Conservation (phyloP, 2,888 invertebrate species). For the Ophion costatus region DNA sequence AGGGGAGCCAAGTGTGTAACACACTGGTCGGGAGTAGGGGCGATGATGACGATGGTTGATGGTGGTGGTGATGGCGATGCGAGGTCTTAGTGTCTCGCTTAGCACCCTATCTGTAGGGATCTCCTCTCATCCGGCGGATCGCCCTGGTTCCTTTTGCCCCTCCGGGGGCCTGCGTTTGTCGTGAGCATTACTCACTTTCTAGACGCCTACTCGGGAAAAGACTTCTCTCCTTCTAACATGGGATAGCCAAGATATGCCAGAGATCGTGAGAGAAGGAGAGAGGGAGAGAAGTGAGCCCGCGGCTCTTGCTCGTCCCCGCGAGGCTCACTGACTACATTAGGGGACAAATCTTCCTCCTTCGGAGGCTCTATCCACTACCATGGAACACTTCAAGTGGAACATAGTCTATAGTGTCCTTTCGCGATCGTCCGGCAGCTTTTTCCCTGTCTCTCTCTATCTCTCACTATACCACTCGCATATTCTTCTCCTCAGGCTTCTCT, state of each 20-base stretch:
- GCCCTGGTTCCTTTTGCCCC: constrained; percentile 63
- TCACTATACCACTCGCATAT: background rate
- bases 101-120: constrained; percentile 83
- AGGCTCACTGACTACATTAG: constrained; percentile 82
- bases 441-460: background rate
- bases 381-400: constrained; percentile 40
- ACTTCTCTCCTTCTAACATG: constrained; percentile 66
- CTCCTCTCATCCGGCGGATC: constrained; percentile 72
- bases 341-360: constrained; percentile 81
- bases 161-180: constrained; percentile 82
- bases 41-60: constrained; percentile 50
- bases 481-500: constrained; percentile 9
- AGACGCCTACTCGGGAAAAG: constrained; percentile 78
- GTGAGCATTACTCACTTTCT: constrained; percentile 83
- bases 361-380: constrained; percentile 56
- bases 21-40: constrained; percentile 15
- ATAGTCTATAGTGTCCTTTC: constrained; percentile 34
- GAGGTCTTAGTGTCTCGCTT: constrained; percentile 82
- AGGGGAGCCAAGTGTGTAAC: constrained; percentile 52
- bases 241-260: constrained; percentile 63
- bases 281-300: constrained; percentile 24
- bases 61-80: constrained; percentile 62
- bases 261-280: constrained; percentile 56
- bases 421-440: constrained; percentile 42
- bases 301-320: constrained; percentile 73